These are phyloP conservation scores for Mirounga angustirostris DNA, from an alignment of 2,113 vertebrate genomes.

Conservation along the genomic window DNA sequence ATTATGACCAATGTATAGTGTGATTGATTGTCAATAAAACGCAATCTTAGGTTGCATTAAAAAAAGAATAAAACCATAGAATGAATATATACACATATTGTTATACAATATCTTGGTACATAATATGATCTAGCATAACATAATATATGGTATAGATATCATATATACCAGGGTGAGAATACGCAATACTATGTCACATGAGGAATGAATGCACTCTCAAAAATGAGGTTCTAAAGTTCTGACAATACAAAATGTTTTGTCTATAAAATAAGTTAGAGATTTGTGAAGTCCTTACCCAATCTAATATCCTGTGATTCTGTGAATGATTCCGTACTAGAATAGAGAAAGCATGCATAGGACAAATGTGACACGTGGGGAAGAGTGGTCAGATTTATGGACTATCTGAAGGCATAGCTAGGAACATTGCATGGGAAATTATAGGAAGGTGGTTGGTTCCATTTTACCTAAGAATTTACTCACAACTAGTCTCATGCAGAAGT, in stretches of 20 bases:
- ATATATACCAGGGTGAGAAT: background rate
- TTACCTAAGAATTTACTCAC: background rate
- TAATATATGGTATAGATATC: background rate
- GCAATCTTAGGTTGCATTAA: background rate
- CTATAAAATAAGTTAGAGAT: background rate
- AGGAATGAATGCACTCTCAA: background rate
- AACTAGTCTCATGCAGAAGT: background rate
- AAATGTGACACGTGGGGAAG: background rate
- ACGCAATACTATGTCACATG: background rate
- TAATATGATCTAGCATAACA: background rate
- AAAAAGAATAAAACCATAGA: background rate
- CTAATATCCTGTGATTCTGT: background rate
- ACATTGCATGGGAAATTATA: background rate
- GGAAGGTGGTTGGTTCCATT: background rate
- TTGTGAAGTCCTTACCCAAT: background rate
- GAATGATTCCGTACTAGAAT: background rate
- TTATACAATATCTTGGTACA: background rate
- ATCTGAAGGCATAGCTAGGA: background rate
- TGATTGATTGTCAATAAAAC: slow-evolving; percentile 3
- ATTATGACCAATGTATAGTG: background rate
- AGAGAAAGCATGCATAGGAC: background rate
- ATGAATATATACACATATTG: background rate
- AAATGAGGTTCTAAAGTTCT: background rate
- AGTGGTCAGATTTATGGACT: background rate
- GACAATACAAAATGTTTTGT: slow-evolving; percentile 8